Evolutionary conservation across 1,140 invertebrate genomes (phyloP).

Genomic region (Apis cerana): DNA sequence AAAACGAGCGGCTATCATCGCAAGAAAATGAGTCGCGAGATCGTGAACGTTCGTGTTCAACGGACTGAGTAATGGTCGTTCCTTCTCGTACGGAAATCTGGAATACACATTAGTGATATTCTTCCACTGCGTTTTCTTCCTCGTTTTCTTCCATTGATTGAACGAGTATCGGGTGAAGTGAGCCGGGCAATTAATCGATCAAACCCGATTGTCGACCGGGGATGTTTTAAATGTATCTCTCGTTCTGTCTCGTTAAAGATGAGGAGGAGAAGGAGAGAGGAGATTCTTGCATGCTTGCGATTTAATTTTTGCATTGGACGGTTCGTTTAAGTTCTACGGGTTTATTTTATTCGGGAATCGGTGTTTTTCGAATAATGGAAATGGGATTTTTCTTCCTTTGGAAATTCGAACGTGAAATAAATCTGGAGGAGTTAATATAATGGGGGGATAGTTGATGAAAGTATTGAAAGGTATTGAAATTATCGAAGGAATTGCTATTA

Average conservation of each 20-base stretch:
- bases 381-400: no score
- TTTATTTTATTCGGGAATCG: background rate
- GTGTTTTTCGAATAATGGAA: no score
- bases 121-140: background rate
- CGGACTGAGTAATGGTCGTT: conserved; percentile 43
- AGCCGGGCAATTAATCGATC: conserved; percentile 34
- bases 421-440: no score
- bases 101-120: conserved; percentile 1
- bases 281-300: no score
- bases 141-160: background rate
- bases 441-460: no score
- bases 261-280: no score
- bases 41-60: conserved; percentile 46
- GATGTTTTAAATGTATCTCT: conserved; percentile 8
- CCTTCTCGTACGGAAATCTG: conserved; percentile 64
- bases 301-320: background rate
- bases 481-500: no score
- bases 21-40: conserved; percentile 42
- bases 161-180: conserved; percentile 13
- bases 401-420: no score
- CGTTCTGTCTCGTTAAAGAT: background rate
- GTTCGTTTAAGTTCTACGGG: background rate
- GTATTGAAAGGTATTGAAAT: no score
- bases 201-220: background rate
- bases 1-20: conserved; percentile 8